Evolutionary conservation across 2,113 vertebrate genomes (phyloP).

Genomic region (Neolamprologus modestus): DNA sequence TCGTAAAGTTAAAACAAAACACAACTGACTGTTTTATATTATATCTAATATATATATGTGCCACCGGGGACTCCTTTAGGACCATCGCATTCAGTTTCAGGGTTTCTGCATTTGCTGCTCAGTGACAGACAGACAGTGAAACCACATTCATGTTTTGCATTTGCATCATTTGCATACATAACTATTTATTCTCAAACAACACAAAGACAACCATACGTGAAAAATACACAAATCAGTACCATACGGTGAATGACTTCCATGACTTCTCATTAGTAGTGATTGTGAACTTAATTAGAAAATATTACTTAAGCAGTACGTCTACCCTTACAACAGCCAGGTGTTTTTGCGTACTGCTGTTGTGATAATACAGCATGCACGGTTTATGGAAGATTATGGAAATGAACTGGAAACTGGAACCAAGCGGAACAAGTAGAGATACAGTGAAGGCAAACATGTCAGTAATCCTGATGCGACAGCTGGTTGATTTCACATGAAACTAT

Average conservation of each 20-base stretch:
- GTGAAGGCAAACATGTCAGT: background rate
- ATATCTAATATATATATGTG: background rate
- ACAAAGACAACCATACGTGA: background rate
- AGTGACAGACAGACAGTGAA: background rate
- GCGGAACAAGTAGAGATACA: background rate
- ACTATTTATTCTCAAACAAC: constrained; percentile 25
- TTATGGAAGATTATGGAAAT: background rate
- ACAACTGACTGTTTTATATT: background rate
- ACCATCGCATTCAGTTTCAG: background rate
- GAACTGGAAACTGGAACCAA: background rate
- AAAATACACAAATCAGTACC: background rate
- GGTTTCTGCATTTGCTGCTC: background rate
- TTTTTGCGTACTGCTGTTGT: background rate
- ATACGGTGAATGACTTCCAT: background rate
- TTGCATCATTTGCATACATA: background rate
- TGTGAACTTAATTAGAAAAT: background rate
- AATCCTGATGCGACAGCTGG: background rate
- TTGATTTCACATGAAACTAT: background rate
- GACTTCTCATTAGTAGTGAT: background rate
- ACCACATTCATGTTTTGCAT: background rate
- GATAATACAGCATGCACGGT: background rate
- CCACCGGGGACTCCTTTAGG: background rate
- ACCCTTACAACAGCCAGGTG: background rate
- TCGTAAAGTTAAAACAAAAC: background rate
- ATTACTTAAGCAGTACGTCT: background rate